A percentile compares a stretch with the other conserved stretches of the same genome.
Conservation (phyloP, 2,113 vertebrate species). For the Sminthopsis crassicaudata region DNA sequence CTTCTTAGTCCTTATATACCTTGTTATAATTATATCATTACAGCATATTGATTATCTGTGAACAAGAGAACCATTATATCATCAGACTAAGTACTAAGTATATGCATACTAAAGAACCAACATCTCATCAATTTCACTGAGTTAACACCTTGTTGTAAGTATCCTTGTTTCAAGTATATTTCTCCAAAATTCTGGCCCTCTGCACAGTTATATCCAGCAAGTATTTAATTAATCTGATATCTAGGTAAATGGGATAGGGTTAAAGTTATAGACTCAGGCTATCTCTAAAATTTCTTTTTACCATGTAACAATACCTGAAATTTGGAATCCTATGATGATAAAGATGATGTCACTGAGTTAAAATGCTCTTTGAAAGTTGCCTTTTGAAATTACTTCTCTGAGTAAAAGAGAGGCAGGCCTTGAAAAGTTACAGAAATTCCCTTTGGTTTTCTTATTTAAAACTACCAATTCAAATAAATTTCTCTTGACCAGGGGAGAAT, state of each 20-base stretch:
- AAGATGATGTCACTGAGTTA: background rate
- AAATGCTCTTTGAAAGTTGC: constrained; percentile 3
- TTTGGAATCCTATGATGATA: background rate
- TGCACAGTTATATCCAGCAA: background rate
- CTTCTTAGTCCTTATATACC: too few species aligned
- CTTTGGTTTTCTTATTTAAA: background rate
- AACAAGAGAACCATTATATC: too few species aligned
- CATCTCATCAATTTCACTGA: too few species aligned
- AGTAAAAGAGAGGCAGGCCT: background rate
- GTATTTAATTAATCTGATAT: background rate
- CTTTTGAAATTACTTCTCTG: background rate
- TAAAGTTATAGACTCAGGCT: background rate
- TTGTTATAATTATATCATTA: too few species aligned
- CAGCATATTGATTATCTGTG: too few species aligned
- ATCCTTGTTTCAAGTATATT: too few species aligned
- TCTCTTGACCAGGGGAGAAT: background rate
- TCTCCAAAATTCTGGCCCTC: too few species aligned
- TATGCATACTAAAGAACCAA: too few species aligned
- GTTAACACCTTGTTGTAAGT: too few species aligned
- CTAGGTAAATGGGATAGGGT: background rate
- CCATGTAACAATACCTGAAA: background rate
- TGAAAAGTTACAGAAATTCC: background rate
- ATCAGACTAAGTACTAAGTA: too few species aligned
- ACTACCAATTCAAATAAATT: background rate
- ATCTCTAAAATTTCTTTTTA: background rate